phyloP scores from a whole-genome alignment of 2,113 vertebrate genomes.

The Chelonoidis abingdonii region DNA sequence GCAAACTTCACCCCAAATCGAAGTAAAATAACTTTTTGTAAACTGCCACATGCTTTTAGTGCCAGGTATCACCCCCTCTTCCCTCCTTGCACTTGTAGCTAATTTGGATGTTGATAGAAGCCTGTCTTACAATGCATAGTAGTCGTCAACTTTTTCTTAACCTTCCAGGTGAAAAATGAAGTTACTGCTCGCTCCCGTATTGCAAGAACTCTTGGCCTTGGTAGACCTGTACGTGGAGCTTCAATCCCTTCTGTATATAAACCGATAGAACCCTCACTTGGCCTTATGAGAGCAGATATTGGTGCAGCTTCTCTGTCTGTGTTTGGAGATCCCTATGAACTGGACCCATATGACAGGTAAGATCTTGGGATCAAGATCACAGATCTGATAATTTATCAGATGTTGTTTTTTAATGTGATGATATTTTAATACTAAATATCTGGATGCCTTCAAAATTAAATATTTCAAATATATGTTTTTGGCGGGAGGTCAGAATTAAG shows the following conservation, averaged over 20 bases:
- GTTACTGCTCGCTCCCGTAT: slow-evolving; percentile 87
- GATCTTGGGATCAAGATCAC: background rate
- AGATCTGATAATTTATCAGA: background rate
- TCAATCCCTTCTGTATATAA: slow-evolving; percentile 87
- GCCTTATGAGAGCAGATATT: slow-evolving; percentile 91
- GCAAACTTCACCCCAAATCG: background rate
- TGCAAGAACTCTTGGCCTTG: slow-evolving; percentile 87
- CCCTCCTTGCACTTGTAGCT: background rate
- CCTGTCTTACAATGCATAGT: background rate
- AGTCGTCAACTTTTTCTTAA: background rate
- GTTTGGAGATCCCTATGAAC: slow-evolving; percentile 91
- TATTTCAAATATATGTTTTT: background rate
- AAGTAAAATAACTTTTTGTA: background rate
- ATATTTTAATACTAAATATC: background rate
- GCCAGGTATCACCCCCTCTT: background rate
- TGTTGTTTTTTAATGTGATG: background rate
- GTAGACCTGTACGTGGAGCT: slow-evolving; percentile 79
- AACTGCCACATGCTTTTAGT: background rate
- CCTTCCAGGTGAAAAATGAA: slow-evolving; percentile 75
- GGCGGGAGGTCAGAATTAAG: background rate
- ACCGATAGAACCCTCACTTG: slow-evolving; percentile 84
- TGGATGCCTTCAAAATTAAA: background rate
- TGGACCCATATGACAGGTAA: slow-evolving; percentile 89
- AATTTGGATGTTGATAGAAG: background rate
- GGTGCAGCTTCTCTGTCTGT: slow-evolving; percentile 94